Evolutionary conservation across 2,113 vertebrate species (phyloP).

Genomic region (Psammodynastes pulverulentus): DNA sequence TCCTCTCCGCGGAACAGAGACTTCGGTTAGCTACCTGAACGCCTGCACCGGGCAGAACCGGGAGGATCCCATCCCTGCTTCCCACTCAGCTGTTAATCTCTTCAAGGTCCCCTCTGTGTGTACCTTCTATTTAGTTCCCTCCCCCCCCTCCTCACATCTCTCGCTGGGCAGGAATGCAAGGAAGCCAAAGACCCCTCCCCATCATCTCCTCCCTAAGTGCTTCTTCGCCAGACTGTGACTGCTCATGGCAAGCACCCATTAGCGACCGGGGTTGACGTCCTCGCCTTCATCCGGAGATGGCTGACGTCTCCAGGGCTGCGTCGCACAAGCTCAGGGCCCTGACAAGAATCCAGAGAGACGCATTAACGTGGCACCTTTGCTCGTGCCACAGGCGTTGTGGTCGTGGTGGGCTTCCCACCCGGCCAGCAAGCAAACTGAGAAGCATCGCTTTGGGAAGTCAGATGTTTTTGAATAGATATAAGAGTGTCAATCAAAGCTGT

Average conservation of each 20-base stretch:
- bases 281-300: conserved; percentile 38
- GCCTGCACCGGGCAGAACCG: too few relatives aligned
- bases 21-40: too few relatives aligned
- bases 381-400: conserved; percentile 52
- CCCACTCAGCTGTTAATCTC: too few relatives aligned
- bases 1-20: too few relatives aligned
- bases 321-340: conserved; percentile 54
- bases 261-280: conserved; percentile 60
- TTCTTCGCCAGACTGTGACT: conserved; percentile 62
- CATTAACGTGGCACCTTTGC: conserved; percentile 58
- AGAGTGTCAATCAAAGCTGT: neutral
- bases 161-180: conserved; percentile 21
- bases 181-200: conserved; percentile 31
- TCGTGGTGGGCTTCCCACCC: conserved; percentile 34
- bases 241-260: conserved; percentile 62
- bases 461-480: neutral
- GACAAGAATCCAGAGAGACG: conserved; percentile 62
- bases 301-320: conserved; percentile 53
- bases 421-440: conserved; percentile 15
- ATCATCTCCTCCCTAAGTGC: conserved; percentile 49
- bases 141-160: neutral
- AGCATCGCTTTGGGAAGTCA: conserved; percentile 27
- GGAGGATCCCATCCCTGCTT: too few relatives aligned
- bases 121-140: too few relatives aligned
- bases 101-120: neutral